Percentiles rank a stretch among this genome's conserved stretches.
phyloP scores from a whole-genome alignment of 2,797 vertebrate species.

The Schizopygopsis pylzovi region DNA sequence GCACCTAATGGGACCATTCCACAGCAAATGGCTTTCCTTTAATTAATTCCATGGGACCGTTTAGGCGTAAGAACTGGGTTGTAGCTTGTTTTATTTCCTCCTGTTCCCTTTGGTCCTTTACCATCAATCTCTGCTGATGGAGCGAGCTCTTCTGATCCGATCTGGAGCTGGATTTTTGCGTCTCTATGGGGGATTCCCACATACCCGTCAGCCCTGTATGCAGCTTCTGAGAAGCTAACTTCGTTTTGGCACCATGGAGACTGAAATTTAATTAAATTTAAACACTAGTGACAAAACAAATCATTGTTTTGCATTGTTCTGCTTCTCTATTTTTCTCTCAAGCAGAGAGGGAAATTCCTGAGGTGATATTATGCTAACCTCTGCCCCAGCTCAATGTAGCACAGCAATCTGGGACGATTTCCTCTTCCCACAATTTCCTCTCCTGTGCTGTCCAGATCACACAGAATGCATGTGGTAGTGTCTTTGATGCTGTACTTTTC shows the following conservation, averaged over 20 bases:
- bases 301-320: constrained; percentile 20
- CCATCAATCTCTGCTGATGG: constrained; percentile 36
- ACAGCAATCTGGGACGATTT: not conserved
- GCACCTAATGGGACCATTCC: constrained; percentile 61
- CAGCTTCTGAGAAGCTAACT: constrained; percentile 7
- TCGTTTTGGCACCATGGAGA: constrained; percentile 29
- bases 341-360: constrained; percentile 46
- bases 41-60: constrained; percentile 52
- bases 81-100: constrained; percentile 46
- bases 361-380: constrained; percentile 48
- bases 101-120: constrained; percentile 31
- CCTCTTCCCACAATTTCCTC: constrained; percentile 37
- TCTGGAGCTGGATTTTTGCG: constrained; percentile 1
- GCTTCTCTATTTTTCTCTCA: constrained; percentile 40
- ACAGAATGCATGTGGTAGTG: not conserved
- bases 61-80: constrained; percentile 51
- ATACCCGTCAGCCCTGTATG: constrained; percentile 12
- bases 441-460: constrained; percentile 26
- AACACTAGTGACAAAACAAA: constrained; percentile 51
- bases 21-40: constrained; percentile 56
- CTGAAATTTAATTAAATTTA: constrained; percentile 52
- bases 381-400: constrained; percentile 4
- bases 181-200: constrained; percentile 31
- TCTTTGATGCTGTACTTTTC: not conserved
- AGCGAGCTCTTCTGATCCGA: constrained; percentile 21